Conservation (phyloP, 2,113 vertebrate species). For the Misgurnus anguillicaudatus region DNA sequence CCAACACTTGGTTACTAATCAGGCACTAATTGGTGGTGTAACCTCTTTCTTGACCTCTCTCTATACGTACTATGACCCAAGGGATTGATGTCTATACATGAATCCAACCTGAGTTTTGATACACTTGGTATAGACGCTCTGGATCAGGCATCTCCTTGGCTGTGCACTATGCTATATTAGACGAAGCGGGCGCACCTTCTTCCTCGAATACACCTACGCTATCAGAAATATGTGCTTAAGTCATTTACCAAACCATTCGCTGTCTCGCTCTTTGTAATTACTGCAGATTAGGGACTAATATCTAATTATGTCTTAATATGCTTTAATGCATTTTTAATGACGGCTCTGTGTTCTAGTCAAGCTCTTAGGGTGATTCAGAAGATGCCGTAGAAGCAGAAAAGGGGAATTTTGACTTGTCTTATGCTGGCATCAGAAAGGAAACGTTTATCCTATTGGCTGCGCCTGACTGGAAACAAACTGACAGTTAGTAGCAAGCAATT, state of each 20-base stretch:
- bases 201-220: constrained; percentile 55
- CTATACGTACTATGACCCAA: background rate
- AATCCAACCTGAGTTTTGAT: constrained; percentile 8
- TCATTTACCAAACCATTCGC: constrained; percentile 57
- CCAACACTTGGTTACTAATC: background rate
- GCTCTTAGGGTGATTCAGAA: constrained; percentile 53
- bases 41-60: background rate
- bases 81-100: background rate
- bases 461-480: constrained; percentile 11
- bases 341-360: constrained; percentile 67
- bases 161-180: constrained; percentile 40
- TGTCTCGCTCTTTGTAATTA: constrained; percentile 67
- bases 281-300: constrained; percentile 73
- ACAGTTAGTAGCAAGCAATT: background rate
- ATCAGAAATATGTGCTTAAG: constrained; percentile 64
- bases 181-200: constrained; percentile 51
- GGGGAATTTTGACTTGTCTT: constrained; percentile 57
- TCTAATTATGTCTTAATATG: constrained; percentile 76
- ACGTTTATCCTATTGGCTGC: constrained; percentile 21
- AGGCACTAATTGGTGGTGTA: background rate
- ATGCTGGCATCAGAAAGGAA: constrained; percentile 40
- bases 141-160: constrained; percentile 19
- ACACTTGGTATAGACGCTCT: background rate
- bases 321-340: constrained; percentile 79
- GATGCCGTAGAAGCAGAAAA: constrained; percentile 42